Base-by-base conservation (phyloP, 2,113 vertebrate genomes). In the Embiotoca jacksoni region DNA sequence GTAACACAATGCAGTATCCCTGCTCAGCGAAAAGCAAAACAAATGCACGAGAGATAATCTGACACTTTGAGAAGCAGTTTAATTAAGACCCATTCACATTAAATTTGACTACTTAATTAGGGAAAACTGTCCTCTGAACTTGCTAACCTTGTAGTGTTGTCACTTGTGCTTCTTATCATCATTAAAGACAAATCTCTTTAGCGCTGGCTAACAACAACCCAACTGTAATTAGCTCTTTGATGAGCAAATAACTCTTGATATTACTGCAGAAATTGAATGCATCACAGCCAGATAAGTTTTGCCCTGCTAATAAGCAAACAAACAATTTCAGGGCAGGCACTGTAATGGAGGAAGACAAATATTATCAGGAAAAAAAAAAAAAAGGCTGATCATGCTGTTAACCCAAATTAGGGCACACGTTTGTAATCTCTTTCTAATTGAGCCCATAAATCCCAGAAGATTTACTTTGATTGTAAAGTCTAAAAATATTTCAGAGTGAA, bases 361-460 rank as follows among this genome's bases (percentile, higher is more conserved):
- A 63, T 68, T 68, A 84, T 74, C 35, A 67, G 60, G 61, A 70
- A 37, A 2, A 52, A 85, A 75, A 65, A 70, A 37, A 2, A 52
- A 85, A 75, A 16, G 52, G 59, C 14, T 37, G 49, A 71, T 70
- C 13, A 8, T 58, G 44, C 8, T 60, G 49, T 72, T 65, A 57
- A 69, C 55, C 54, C 35, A 80, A 82, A 83, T 80, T 31, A 74
- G 30, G 76, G 57, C 70, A 55, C 67, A 79, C 72, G 33, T 80
- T 59, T 83, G 71, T 90, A 91, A 93, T 88, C 74, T 75, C 73
- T 64, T 72, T 88, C 74, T 91, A 92, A 93, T 89, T 93, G 73
- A 92, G 80, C 78, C 58, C 59, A 58, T 61, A 53, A 82, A 88
- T 93, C 92, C 93, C 91, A 31, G 79, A 82, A 89, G 91, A 83